phyloP scores from a whole-genome alignment of 2,113 vertebrate species.

The Neodon shergylaensis region DNA sequence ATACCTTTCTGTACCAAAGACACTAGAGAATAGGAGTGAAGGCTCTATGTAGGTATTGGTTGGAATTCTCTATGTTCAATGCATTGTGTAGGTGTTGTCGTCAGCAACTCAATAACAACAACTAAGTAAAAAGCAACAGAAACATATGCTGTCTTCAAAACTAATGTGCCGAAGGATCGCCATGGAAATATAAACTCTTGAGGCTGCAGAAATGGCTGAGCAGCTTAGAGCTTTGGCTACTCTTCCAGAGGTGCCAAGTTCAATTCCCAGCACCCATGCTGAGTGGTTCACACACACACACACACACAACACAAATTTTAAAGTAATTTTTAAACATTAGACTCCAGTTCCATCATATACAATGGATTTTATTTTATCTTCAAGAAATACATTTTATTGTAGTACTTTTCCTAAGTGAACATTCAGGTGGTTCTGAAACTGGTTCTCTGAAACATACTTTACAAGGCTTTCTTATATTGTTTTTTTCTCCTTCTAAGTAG shows the following conservation, averaged over 20 bases:
- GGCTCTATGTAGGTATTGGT: too few relatives aligned
- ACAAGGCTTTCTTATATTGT: neutral
- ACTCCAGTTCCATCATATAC: neutral
- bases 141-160: neutral
- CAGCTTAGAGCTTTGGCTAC: neutral
- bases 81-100: too few relatives aligned
- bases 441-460: neutral
- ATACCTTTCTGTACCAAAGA: neutral
- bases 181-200: neutral
- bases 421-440: slow-evolving; percentile 42
- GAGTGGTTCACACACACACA: neutral
- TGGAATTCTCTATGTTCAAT: too few relatives aligned
- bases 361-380: neutral
- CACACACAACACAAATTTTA: neutral
- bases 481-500: neutral
- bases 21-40: neutral
- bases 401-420: neutral
- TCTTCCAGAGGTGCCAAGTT: too few relatives aligned
- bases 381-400: neutral
- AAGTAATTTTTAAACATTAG: neutral
- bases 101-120: neutral
- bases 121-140: slow-evolving; percentile 11
- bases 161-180: neutral
- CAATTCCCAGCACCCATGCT: too few relatives aligned
- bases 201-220: neutral